A percentile compares a stretch with the other conserved stretches of the same genome.
Conservation (phyloP, 2,888 invertebrate genomes). For the Caenorhabditis imperialis region DNA sequence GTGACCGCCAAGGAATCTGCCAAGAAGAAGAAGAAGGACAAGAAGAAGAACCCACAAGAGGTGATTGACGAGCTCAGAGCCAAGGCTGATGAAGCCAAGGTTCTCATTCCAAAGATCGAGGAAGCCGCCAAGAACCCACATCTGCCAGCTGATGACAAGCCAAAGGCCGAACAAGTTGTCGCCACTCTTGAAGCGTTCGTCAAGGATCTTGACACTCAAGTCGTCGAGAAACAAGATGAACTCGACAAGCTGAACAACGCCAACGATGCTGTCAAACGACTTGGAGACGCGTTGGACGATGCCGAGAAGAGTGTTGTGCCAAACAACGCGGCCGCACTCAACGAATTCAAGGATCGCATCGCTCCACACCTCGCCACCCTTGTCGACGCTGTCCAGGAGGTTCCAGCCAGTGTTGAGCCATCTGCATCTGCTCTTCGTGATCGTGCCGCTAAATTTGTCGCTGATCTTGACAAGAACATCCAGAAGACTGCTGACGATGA, state of each 20-base stretch:
- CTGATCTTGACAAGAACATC: constrained; percentile 41
- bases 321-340: constrained; percentile 18
- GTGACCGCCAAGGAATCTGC: too few species aligned
- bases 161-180: constrained; percentile 47
- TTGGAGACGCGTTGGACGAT: constrained; percentile 5
- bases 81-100: too few species aligned
- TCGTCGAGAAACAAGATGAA: constrained; percentile 44
- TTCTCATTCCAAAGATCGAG: constrained; percentile 46
- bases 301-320: too few species aligned
- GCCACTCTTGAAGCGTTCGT: constrained; percentile 32
- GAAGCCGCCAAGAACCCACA: constrained; percentile 51
- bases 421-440: constrained; percentile 23
- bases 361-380: constrained; percentile 39
- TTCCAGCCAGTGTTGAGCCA: constrained; percentile 33
- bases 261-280: constrained; percentile 49
- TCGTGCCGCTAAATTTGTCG: constrained; percentile 37
- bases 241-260: constrained; percentile 48
- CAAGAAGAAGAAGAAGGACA: too few species aligned
- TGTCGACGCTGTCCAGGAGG: constrained; percentile 28
- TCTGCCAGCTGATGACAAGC: constrained; percentile 48
- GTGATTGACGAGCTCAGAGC: too few species aligned
- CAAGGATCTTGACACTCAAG: constrained; percentile 43
- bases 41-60: too few species aligned
- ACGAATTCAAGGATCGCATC: constrained; percentile 42
- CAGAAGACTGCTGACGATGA: constrained; percentile 9